Base-by-base conservation (phyloP, 2,888 invertebrate species). In the Chaetogeoica ovagalla region DNA sequence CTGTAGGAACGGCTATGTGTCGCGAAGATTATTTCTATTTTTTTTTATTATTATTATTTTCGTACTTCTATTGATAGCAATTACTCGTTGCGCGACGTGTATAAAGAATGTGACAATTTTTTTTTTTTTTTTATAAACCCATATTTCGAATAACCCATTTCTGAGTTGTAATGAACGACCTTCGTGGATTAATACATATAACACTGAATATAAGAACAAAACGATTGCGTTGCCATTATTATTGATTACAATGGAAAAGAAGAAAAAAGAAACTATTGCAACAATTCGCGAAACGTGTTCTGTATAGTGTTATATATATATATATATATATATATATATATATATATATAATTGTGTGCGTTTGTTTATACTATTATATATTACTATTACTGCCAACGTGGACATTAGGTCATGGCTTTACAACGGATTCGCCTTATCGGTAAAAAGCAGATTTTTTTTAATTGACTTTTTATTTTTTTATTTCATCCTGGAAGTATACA, bases 231-330 rank as follows among this genome's bases (percentile, higher is more conserved):
- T 63, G 70, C 70, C 55, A 70, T 79, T 63, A 65, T 74, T 74
- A 79, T 48, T 43, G 62, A 71, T 70, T 70, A 63, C 21, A 70
- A 71, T 63, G 21, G 55, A 76, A 77, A 60, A 77, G 70, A 62
- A 63, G 39, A 63, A 60, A 59, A 30, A 30, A 30, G 4, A 30
- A 30, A 30, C 30, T 30, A 4, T 11, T 63, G 23, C 62, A 79
- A 70, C 39, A 39, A 79, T 79, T 70, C 11, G 23, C 55, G 70
- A 69, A 70, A 79, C 77, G 63, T 79, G 77, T 62, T 55, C 70
- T 63, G 63, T 37, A 79, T 70, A 55, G 52, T 23, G 15, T 13
- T 13, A 2, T 60, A 11, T 59, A 21, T 21, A 8, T n/a, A n/a
- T n/a, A n/a, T n/a, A n/a, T n/a, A n/a, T n/a, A n/a, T n/a, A n/a